Base-by-base conservation (phyloP, 2,113 vertebrate genomes). In the Leptobrachium ailaonicum region DNA sequence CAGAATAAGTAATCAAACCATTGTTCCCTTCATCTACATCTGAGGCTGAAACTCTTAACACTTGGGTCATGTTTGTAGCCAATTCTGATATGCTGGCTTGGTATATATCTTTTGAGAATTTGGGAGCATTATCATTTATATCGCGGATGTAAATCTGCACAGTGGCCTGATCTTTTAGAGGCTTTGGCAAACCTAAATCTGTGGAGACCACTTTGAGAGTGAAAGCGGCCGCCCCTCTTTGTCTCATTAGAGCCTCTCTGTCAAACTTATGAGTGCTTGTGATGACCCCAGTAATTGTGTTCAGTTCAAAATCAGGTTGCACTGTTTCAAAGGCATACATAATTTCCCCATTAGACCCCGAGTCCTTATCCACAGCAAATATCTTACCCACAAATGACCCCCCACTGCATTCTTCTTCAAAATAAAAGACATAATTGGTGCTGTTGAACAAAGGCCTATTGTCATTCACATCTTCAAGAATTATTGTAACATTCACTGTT, bases 381-480 rank as follows among this genome's bases (percentile, higher is more conserved):
- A 99, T 93, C 82, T 87, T 92, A 72, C 98, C 98, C 2, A 97
- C 95, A 5, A 86, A 87, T 0, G 96, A 95, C 0, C 97, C 97
- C n/a, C 94, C 90, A 45, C 72, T 86, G 87, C 97, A 95, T 72
- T 98, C 98, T 75, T 99, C 98, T 83, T 96, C 94, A 84, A 98
- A 97, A 77, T 94, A 94, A 88, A 99, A 99, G 3, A 97, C 95
- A 2, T 99, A 99, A 86, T 94, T 98, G 10, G 96, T 99, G 83
- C 96, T 98, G 88, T 98, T 97, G 82, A 99, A 99, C 47, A 99
- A 90, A 1, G 98, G 98, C 0, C 96, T 95, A 60, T 99, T 99
- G 66, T 99, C 98, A 56, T 99, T 99, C 1, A 98, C 96, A 40
- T 99, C 98, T 53, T 98, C 95, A 9, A 99, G 84, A 82, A 97